Percentiles rank a stretch among this genome's conserved stretches.
These are phyloP conservation scores for Atherix ibis DNA, from an alignment of 2,888 invertebrate genomes.

Conservation along the genomic window DNA sequence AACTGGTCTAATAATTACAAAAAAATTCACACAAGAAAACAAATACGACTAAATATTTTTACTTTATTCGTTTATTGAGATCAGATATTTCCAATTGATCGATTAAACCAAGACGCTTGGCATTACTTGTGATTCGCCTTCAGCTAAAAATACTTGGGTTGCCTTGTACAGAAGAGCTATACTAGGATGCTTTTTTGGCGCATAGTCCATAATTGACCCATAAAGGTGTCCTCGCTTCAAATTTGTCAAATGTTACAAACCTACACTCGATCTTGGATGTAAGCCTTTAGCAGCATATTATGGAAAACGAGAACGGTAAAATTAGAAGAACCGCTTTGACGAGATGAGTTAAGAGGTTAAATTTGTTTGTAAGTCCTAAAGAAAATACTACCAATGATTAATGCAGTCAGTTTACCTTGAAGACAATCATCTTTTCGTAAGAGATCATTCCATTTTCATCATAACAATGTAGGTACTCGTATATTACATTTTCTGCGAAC, in stretches of 20 bases:
- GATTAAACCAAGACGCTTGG: slow-evolving; percentile 51
- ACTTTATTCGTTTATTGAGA: too few relatives aligned
- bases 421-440: slow-evolving; percentile 42
- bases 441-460: slow-evolving; percentile 51
- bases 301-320: slow-evolving; percentile 71
- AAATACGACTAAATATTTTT: too few relatives aligned
- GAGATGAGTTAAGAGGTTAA: slow-evolving; percentile 18
- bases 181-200: slow-evolving; percentile 56
- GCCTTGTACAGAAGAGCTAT: slow-evolving; percentile 65
- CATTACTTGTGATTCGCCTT: slow-evolving; percentile 76
- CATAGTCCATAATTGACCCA: slow-evolving; percentile 59
- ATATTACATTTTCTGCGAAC: slow-evolving; percentile 35
- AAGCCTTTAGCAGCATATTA: slow-evolving; percentile 84
- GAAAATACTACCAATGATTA: not conserved
- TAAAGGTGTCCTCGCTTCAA: slow-evolving; percentile 68
- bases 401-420: not conserved
- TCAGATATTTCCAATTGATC: too few relatives aligned
- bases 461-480: slow-evolving; percentile 63
- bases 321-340: slow-evolving; percentile 36
- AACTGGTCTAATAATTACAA: too few relatives aligned
- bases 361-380: too few relatives aligned
- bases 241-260: slow-evolving; percentile 60
- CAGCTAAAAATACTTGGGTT: slow-evolving; percentile 65
- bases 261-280: slow-evolving; percentile 79
- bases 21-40: too few relatives aligned